phyloP scores from a whole-genome alignment of 2,888 invertebrate species.

The Pilophorus perplexus region DNA sequence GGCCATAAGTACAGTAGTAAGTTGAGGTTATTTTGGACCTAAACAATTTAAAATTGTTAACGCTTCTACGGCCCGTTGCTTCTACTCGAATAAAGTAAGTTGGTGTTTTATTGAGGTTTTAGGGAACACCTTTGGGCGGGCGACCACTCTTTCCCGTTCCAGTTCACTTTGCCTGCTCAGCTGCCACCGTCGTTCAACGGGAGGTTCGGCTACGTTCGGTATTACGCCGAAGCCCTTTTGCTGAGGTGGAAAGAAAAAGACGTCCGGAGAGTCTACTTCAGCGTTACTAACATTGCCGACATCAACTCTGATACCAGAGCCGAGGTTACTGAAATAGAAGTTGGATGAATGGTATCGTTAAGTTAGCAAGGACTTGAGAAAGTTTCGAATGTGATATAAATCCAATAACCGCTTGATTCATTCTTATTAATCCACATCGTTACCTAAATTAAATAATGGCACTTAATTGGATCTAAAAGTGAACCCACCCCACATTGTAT shows the following conservation, averaged over 20 bases:
- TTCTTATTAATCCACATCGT: no score
- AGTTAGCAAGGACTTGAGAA: no score
- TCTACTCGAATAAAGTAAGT: no score
- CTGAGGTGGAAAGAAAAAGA: slow-evolving; percentile 49
- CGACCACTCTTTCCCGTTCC: slow-evolving; percentile 49
- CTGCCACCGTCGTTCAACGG: slow-evolving; percentile 50
- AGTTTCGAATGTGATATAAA: no score
- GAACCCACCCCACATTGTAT: no score
- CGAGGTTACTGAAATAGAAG: no score
- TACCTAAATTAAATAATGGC: no score
- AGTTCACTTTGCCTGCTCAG: slow-evolving; percentile 49
- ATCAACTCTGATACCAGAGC: slow-evolving; percentile 50
- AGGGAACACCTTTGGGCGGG: slow-evolving; percentile 50
- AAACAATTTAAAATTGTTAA: neutral
- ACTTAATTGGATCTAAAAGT: no score
- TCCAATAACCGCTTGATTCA: no score
- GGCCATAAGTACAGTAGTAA: slow-evolving; percentile 51
- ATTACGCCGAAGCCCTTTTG: slow-evolving; percentile 51
- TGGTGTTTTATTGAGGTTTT: no score
- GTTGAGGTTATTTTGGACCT: slow-evolving; percentile 29
- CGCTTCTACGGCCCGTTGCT: no score
- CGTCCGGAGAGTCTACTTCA: slow-evolving; percentile 48
- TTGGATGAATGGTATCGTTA: no score
- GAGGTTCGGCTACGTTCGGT: slow-evolving; percentile 50
- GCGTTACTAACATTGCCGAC: slow-evolving; percentile 49